phyloP scores from a whole-genome alignment of 1,140 invertebrate species.

The Glossosoma conforme region DNA sequence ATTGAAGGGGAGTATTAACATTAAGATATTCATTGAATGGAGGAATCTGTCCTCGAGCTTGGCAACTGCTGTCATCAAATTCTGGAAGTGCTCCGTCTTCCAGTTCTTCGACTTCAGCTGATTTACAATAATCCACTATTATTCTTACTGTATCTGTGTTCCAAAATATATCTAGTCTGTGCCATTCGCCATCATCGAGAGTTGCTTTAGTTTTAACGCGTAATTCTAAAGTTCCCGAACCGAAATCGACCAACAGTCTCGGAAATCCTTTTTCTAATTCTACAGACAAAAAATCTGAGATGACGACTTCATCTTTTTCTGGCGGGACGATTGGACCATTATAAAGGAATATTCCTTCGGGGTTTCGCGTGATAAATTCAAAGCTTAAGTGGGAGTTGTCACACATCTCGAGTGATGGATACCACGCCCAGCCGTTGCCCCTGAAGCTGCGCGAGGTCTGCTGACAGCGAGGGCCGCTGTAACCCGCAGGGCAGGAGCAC shows the following conservation, averaged over 20 bases:
- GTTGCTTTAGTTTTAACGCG: slow-evolving; percentile 52
- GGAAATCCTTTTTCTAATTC: slow-evolving; percentile 62
- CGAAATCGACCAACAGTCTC: slow-evolving; percentile 62
- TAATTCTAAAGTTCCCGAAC: slow-evolving; percentile 60
- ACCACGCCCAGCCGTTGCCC: slow-evolving; percentile 63
- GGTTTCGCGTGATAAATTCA: slow-evolving; percentile 62
- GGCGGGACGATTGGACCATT: slow-evolving; percentile 64
- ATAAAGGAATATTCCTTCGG: slow-evolving; percentile 64
- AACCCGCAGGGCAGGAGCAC: slow-evolving; percentile 61
- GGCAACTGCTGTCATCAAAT: slow-evolving; percentile 58
- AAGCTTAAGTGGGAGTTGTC: slow-evolving; percentile 61
- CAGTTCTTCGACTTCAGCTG: slow-evolving; percentile 49
- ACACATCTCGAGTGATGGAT: slow-evolving; percentile 61
- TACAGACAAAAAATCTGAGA: slow-evolving; percentile 63
- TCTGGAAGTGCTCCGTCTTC: slow-evolving; percentile 52
- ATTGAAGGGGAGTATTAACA: slow-evolving; percentile 61
- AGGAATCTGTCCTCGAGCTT: slow-evolving; percentile 55
- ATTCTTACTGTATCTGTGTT: slow-evolving; percentile 56
- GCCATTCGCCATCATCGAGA: slow-evolving; percentile 64
- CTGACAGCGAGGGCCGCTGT: slow-evolving; percentile 65
- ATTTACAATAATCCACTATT: slow-evolving; percentile 61
- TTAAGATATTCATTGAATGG: slow-evolving; percentile 66
- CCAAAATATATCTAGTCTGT: slow-evolving; percentile 64
- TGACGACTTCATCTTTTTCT: slow-evolving; percentile 47
- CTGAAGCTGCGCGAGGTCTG: slow-evolving; percentile 61